Evolutionary conservation across 2,797 vertebrate genomes (phyloP), one percentile per base, ranked within the genome.

Genomic region (Tokudaia tokunoshimensis): DNA sequence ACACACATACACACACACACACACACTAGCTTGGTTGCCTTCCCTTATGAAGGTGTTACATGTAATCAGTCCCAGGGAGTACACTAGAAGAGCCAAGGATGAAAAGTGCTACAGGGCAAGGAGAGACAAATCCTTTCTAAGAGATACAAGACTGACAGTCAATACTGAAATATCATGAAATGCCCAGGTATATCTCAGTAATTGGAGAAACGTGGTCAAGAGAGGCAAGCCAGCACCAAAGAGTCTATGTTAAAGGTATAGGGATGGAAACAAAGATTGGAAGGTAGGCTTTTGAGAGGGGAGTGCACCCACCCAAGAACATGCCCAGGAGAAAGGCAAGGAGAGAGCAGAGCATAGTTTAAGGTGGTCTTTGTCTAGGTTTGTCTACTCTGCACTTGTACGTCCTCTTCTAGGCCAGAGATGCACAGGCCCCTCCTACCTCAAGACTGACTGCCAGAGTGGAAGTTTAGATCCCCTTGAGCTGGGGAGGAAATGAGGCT

Each of bases 401-500:
- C 67, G n/a, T 19, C 34, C 41, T 92, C 50, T 9, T 91, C 82
- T 44, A 41, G 14, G 61, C 63, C 87, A 50, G 67, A 7, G 41
- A 86, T 12, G 41, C 20, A 31, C 47, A 19, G 70, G 47, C 37
- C 19, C 79, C 92, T 31, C 90, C 86, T 79, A 70, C 44, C 13
- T 13, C 11, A n/a, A 91, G 75, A 89, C 37, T 24, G 22, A 50
- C 19, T 13, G 37, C 67, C 76, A 41, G 19, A 61, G 15, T 19
- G 29, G 47, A 93, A 44, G 7, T 2, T 82, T 52, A 2, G 37
- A 74, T 84, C 76, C 52, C 84, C 70, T 80, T 13, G 63, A 91
- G 90, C 80, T 94, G 93, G 61, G 83, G 92, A 94, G 95, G 91
- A 97, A 96, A 80, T 17, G 91, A 96, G 76, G 81, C 75, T 89